These are phyloP conservation scores for Silurus meridionalis DNA, from an alignment of 2,113 vertebrate genomes.

Conservation along the genomic window DNA sequence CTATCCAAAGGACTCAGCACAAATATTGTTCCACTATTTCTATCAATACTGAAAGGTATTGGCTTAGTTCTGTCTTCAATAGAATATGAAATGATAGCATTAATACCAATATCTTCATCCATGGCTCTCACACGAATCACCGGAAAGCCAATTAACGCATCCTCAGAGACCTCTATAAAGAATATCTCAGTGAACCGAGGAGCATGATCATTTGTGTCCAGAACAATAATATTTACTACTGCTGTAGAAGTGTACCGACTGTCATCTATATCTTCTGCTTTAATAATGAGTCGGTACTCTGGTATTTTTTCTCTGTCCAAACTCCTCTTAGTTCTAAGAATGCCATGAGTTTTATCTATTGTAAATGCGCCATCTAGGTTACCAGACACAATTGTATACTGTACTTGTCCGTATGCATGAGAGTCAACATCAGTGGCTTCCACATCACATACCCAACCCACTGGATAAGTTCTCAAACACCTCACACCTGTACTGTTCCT, in stretches of 20 bases:
- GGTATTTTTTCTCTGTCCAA: conserved; percentile 69
- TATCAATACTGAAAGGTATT: conserved; percentile 67
- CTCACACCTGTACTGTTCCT: conserved; percentile 69
- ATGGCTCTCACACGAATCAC: conserved; percentile 62
- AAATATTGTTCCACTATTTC: conserved; percentile 61
- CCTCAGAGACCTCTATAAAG: conserved; percentile 64
- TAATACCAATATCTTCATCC: conserved; percentile 69
- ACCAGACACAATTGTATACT: conserved; percentile 67
- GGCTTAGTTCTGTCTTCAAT: conserved; percentile 58
- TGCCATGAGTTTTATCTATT: conserved; percentile 66
- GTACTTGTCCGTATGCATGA: conserved; percentile 59
- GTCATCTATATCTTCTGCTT: conserved; percentile 65
- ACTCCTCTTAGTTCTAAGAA: conserved; percentile 62
- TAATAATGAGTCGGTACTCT: conserved; percentile 66
- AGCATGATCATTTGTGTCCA: conserved; percentile 74
- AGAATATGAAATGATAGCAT: conserved; percentile 65
- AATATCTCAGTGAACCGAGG: conserved; percentile 72
- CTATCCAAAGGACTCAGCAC: conserved; percentile 65
- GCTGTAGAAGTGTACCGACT: conserved; percentile 58
- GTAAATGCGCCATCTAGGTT: conserved; percentile 61
- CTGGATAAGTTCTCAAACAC: conserved; percentile 67
- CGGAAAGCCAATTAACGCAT: conserved; percentile 64
- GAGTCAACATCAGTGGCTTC: conserved; percentile 71
- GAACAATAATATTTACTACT: conserved; percentile 62
- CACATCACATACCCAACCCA: conserved; percentile 66